A percentile compares a stretch with the other conserved stretches of the same genome.
These are phyloP conservation scores for Diachrysia chrysitis DNA, from an alignment of 2,888 invertebrate genomes.

Conservation along the genomic window DNA sequence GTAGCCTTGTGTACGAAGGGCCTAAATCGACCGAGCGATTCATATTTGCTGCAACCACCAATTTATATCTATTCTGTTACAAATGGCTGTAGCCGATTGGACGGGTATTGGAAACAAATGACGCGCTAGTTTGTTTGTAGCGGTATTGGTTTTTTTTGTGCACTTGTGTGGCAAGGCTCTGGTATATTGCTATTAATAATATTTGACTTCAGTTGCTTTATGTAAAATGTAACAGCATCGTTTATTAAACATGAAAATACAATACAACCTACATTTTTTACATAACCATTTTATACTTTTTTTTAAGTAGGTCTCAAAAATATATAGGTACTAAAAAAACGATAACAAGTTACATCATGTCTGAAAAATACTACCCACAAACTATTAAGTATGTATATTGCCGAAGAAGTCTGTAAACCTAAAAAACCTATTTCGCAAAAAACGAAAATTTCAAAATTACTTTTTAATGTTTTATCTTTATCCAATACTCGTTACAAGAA, in stretches of 20 bases:
- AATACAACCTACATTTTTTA: too few species aligned
- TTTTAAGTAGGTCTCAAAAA: too few species aligned
- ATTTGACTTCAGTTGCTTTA: background rate
- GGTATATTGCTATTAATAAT: constrained; percentile 19
- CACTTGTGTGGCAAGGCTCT: constrained; percentile 22
- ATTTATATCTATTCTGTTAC: constrained; percentile 84
- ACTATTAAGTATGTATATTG: background rate
- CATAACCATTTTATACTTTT: too few species aligned
- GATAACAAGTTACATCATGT: background rate
- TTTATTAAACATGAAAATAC: background rate
- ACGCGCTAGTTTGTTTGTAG: constrained; percentile 68
- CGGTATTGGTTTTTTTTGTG: constrained; percentile 47
- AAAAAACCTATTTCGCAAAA: constrained; percentile 23
- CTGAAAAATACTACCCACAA: background rate
- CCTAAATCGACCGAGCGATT: constrained; percentile 70
- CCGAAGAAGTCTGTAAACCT: background rate
- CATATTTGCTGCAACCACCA: constrained; percentile 83
- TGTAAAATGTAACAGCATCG: background rate
- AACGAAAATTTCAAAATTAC: constrained; percentile 39
- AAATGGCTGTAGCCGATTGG: constrained; percentile 82
- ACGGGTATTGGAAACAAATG: constrained; percentile 84
- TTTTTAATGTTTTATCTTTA: constrained; percentile 53
- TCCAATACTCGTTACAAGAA: constrained; percentile 49
- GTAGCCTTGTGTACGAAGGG: too few species aligned
- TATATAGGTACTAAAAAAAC: background rate